Evolutionary conservation across 2,888 invertebrate species (phyloP).

Genomic region (Ectropis crepuscularia): DNA sequence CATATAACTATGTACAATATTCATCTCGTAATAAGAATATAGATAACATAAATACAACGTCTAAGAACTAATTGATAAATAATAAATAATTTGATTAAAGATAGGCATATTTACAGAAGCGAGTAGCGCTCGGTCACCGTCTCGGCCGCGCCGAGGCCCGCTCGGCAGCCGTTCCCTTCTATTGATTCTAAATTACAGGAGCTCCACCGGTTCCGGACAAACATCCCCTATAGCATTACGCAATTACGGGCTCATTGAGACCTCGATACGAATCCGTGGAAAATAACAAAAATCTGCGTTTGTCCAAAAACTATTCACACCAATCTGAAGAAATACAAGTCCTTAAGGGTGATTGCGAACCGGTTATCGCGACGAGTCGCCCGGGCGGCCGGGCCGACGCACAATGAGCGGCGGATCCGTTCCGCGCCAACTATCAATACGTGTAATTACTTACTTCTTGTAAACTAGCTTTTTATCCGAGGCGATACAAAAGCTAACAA

Average conservation of each 20-base stretch:
- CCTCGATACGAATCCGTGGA: conserved; percentile 29
- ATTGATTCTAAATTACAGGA: conserved; percentile 51
- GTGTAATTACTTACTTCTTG: conserved; percentile 67
- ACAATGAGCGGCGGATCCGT: conserved; percentile 56
- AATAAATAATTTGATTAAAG: conserved; percentile 79
- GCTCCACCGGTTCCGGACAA: conserved; percentile 63
- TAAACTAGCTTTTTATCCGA: conserved; percentile 65
- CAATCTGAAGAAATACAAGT: conserved; percentile 52
- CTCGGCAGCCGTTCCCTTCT: conserved; percentile 50
- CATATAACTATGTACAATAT: conserved; percentile 38
- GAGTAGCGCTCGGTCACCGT: conserved; percentile 64
- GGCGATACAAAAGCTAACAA: conserved; percentile 64
- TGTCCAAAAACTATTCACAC: conserved; percentile 51
- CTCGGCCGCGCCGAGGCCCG: conserved; percentile 48
- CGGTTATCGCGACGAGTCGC: conserved; percentile 52
- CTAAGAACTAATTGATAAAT: conserved; percentile 75
- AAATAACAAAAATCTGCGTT: conserved; percentile 46
- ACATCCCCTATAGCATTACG: conserved; percentile 56
- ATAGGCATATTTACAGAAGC: conserved; percentile 82
- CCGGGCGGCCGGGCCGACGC: conserved; percentile 34
- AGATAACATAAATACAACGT: conserved; percentile 54
- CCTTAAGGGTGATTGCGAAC: conserved; percentile 64
- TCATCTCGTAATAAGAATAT: conserved; percentile 48
- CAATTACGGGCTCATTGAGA: conserved; percentile 25
- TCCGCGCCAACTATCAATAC: conserved; percentile 59